Evolutionary conservation across 1,140 invertebrate genomes (phyloP).

Genomic region (Bombus waltoni): DNA sequence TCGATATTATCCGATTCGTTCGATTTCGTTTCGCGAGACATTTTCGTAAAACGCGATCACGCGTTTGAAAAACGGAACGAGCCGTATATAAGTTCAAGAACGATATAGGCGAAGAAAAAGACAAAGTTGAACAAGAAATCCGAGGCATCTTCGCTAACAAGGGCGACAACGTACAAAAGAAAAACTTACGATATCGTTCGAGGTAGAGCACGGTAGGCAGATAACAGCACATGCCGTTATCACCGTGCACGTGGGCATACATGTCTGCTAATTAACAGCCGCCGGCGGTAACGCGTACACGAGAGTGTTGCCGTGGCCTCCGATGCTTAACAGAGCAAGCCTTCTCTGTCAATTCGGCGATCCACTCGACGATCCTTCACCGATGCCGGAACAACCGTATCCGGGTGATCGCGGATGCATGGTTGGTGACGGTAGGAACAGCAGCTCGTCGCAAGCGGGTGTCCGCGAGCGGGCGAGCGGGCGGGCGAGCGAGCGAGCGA

Average conservation of each 20-base stretch:
- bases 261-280: conserved; percentile 70
- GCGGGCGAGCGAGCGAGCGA: neutral
- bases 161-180: neutral
- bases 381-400: conserved; percentile 23
- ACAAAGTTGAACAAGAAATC: neutral
- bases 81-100: too few relatives aligned
- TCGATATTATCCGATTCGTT: neutral
- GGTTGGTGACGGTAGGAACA: neutral
- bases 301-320: conserved; percentile 30
- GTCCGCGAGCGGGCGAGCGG: too few relatives aligned
- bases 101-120: too few relatives aligned
- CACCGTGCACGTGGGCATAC: conserved; percentile 79
- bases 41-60: too few relatives aligned
- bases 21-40: neutral
- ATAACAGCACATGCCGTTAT: conserved; percentile 81
- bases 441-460: neutral
- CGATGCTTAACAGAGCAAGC: conserved; percentile 17
- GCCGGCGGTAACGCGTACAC: conserved; percentile 19
- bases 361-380: conserved; percentile 47
- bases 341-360: conserved; percentile 42
- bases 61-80: too few relatives aligned
- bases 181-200: conserved; percentile 79
- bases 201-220: conserved; percentile 78
- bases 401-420: conserved; percentile 23
- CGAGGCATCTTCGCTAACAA: neutral